Evolutionary conservation across 2,888 invertebrate species (phyloP), one percentile per base, ranked within the genome.

Genomic region (Synergus itoensis): DNA sequence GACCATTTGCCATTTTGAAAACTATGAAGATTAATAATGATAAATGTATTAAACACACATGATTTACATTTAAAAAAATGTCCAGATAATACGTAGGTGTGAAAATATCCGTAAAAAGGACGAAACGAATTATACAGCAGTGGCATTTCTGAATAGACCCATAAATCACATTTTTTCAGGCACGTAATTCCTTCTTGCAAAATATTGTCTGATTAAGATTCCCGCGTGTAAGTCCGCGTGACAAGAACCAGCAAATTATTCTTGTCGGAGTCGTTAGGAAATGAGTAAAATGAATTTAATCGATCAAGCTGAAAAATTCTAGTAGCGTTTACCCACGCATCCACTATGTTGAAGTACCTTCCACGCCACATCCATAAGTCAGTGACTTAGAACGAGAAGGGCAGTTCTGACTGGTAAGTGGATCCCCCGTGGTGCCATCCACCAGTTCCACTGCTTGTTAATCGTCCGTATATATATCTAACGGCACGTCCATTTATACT

Each of bases 381-480:
- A 82, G 83, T 80, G 83, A 85, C 84, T 88, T 87, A 83, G 84
- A 85, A 83, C 82, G 82, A 84, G 80, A 83, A 79, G 77, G 81
- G 84, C 84, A 82, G 84, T 84, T 84, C 83, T 82, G 85, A 77
- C 85, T 84, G 79, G 86, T 83, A 86, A 87, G 84, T 82, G 83
- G 87, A 86, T 86, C 84, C 85, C 88, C 88, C 77, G 84, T 81
- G 83, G 86, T 85, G 87, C 83, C 83, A 79, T 86, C 84, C 84
- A 81, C 80, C 79, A 78, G 81, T 80, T 73, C 78, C 78, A 77
- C 75, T 77, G 81, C 85, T 84, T 84, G 88, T 86, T 88, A 88
- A 87, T 88, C 87, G 87, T 80, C 78, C 83, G 81, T 83, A 79
- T 85, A 82, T 81, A 84, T 28, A 28, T n/a, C 82, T 82, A 81